Conservation (phyloP, 2,113 vertebrate species). For the Herpetotheres cachinnans region DNA sequence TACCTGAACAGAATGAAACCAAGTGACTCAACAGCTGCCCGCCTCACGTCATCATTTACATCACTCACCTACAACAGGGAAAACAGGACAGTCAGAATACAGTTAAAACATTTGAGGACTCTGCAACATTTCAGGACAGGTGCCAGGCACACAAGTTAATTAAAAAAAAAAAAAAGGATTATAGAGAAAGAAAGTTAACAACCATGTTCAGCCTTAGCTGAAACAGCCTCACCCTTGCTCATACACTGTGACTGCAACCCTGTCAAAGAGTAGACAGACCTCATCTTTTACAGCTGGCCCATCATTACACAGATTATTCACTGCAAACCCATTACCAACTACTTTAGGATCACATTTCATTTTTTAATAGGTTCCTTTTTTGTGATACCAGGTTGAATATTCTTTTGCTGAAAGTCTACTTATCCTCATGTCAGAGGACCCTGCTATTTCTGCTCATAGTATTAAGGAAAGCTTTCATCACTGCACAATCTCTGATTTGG, state of each 20-base stretch:
- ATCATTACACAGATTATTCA: neutral
- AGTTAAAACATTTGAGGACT: neutral
- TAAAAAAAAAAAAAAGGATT: neutral
- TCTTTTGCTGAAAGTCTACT: neutral
- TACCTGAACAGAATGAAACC: conserved; percentile 99
- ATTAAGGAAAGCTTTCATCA: neutral
- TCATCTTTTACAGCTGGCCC: neutral
- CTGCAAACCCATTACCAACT: neutral
- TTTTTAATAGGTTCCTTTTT: neutral
- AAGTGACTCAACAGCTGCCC: conserved; percentile 96
- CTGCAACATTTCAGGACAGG: neutral
- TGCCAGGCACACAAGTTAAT: neutral
- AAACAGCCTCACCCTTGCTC: neutral
- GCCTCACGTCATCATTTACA: conserved; percentile 95
- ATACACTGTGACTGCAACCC: neutral
- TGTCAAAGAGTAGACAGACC: neutral
- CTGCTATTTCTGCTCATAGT: neutral
- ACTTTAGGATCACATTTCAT: neutral
- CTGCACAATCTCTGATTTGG: neutral
- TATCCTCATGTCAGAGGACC: neutral
- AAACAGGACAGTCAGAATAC: neutral
- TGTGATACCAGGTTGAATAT: neutral
- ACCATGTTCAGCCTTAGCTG: neutral
- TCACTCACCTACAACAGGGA: conserved; percentile 86
- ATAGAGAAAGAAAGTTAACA: neutral